These are phyloP conservation scores for Boleophthalmus pectinirostris DNA, from an alignment of 2,113 vertebrate species.

Conservation along the genomic window DNA sequence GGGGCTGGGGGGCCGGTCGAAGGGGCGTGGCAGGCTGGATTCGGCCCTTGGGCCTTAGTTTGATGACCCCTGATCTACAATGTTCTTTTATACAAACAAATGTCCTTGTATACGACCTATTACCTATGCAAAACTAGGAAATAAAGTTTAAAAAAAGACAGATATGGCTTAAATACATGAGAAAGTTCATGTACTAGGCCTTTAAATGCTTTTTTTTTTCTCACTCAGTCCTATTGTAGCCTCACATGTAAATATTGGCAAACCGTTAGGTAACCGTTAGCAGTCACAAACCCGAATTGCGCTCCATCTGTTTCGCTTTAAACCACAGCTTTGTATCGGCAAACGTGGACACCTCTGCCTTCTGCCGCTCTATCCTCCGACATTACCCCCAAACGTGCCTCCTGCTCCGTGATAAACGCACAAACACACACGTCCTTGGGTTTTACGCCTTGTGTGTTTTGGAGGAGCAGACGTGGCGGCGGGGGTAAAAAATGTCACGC, in stretches of 20 bases:
- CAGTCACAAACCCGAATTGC: conserved; percentile 24
- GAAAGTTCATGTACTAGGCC: no score
- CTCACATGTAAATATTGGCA: conserved; percentile 7
- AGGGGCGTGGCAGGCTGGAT: no score
- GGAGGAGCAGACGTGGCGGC: conserved; percentile 19
- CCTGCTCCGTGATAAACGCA: conserved; percentile 13
- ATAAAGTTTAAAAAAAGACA: no score
- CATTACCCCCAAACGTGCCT: background rate
- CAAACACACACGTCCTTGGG: conserved; percentile 5
- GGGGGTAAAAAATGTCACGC: conserved; percentile 6
- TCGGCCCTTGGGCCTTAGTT: no score
- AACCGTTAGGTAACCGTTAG: conserved; percentile 23
- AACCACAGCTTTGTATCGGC: conserved; percentile 32
- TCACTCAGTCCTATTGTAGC: background rate
- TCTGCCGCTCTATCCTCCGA: conserved; percentile 54
- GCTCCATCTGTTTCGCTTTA: conserved; percentile 59
- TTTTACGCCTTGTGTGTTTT: conserved; percentile 11
- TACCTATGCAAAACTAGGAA: no score
- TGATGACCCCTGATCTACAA: no score
- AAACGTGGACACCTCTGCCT: conserved; percentile 49
- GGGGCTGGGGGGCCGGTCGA: no score
- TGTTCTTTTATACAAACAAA: no score
- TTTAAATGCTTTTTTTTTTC: no score
- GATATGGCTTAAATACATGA: no score
- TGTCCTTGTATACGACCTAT: no score